These are phyloP conservation scores for Argyresthia albistria DNA, from an alignment of 2,888 invertebrate species.

Conservation along the genomic window DNA sequence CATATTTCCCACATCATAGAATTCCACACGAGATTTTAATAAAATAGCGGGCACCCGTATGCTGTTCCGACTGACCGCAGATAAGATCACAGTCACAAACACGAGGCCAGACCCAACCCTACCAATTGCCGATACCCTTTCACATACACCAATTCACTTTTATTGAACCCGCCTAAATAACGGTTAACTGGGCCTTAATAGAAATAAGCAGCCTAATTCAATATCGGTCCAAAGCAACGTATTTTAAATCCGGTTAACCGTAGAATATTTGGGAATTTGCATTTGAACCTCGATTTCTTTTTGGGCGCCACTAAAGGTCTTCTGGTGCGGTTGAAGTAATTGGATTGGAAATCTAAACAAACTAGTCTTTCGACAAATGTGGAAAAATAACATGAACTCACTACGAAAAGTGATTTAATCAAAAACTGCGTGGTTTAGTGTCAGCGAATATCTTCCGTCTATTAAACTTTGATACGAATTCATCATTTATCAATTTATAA, in stretches of 20 bases:
- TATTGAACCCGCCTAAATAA: slow-evolving; percentile 24
- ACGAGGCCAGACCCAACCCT: slow-evolving; percentile 14
- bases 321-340: too few species aligned
- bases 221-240: slow-evolving; percentile 29
- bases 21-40: slow-evolving; percentile 46
- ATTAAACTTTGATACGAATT: too few species aligned
- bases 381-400: too few species aligned
- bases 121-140: slow-evolving; percentile 35
- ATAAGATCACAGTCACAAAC: slow-evolving; percentile 63
- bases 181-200: slow-evolving; percentile 30
- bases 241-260: slow-evolving; percentile 22
- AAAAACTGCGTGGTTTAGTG: too few species aligned
- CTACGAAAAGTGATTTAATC: too few species aligned
- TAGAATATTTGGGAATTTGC: slow-evolving; percentile 11
- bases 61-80: slow-evolving; percentile 37
- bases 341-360: too few species aligned
- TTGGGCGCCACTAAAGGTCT: too few species aligned
- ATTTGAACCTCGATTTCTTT: slow-evolving; percentile 18
- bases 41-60: slow-evolving; percentile 59
- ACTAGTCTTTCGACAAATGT: too few species aligned
- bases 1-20: not conserved
- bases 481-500: too few species aligned
- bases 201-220: slow-evolving; percentile 61
- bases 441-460: too few species aligned
- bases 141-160: slow-evolving; percentile 28